Evolutionary conservation across 1,140 invertebrate species (phyloP), one percentile per base, ranked within the genome.

Genomic region (Eupristina koningsbergeri): DNA sequence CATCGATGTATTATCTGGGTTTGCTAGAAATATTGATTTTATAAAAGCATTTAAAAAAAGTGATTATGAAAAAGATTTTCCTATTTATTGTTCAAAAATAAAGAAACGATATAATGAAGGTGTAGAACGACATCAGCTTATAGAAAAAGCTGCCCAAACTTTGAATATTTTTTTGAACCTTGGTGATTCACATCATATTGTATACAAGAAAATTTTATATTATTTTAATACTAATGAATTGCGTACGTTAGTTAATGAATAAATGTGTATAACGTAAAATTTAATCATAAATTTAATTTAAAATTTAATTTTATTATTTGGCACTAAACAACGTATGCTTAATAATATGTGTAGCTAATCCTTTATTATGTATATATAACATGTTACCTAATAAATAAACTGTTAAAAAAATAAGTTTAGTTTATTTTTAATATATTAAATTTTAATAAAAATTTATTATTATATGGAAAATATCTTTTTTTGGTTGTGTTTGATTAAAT

Each of bases 41-140:
- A 36, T 71, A 6, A 31, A 41, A 41, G 67, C 36, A 2, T 71
- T 71, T 41, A 29, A 41, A 71, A 41, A 26, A 19, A 26, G 41
- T 29, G 41, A 71, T 71, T 39, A 39, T 22, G 5, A 7, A 41
- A 41, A 71, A 11, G 41, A 3, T 26, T 71, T 22, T 39, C 67
- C 67, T 39, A 71, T 71, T 71, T 71, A 71, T n/a, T 41, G 19
- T 15, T n/a, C n/a, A n/a, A n/a, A n/a, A n/a, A n/a, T n/a, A n/a
- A n/a, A n/a, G n/a, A n/a, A n/a, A 19, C 39, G 22, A 7, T 71
- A 41, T 71, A 1, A 8, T 1, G 39, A 71, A 71, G 67, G 67
- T 26, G 6, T 71, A 6, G 1, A 71, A 41, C 39, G n/a, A 41
- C 34, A 71, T 8, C 22, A 15, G 41, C 0, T 41, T 26, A 8